phyloP scores from a whole-genome alignment of 2,113 vertebrate species.

The Podarcis cretensis region DNA sequence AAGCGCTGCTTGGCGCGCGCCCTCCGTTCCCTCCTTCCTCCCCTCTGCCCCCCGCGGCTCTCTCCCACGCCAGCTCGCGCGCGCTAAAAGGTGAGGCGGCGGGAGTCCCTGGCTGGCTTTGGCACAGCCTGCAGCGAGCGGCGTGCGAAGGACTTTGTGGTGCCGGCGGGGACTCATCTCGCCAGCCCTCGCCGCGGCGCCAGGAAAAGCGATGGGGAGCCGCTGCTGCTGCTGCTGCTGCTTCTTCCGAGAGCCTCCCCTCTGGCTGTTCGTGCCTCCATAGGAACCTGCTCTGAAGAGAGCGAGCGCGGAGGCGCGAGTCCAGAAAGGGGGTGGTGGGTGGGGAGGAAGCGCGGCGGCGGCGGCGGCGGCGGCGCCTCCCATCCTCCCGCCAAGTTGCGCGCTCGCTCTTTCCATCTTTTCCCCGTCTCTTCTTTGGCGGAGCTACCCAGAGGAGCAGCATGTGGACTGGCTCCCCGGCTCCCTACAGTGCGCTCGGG shows the following conservation, averaged over 20 bases:
- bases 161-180: constrained; percentile 13
- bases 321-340: background rate
- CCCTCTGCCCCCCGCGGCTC: too few relatives aligned
- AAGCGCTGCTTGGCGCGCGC: background rate
- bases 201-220: background rate
- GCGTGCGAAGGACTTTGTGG: background rate
- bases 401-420: constrained; percentile 35
- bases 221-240: background rate
- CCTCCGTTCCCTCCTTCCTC: background rate
- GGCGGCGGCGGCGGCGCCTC: background rate
- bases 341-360: background rate
- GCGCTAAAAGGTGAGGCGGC: background rate
- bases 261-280: background rate
- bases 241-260: constrained; percentile 28
- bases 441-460: constrained; percentile 60
- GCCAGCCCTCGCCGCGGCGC: background rate
- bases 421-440: constrained; percentile 3
- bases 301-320: background rate
- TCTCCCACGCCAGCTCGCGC: background rate
- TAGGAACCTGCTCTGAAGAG: constrained; percentile 17
- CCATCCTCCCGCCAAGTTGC: constrained; percentile 18
- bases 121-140: background rate
- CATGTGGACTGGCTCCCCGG: constrained; percentile 69
- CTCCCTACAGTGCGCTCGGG: constrained; percentile 44
- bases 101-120: background rate